Base-by-base conservation (phyloP, 2,888 invertebrate species). In the Hirtodrosophila alboralis region DNA sequence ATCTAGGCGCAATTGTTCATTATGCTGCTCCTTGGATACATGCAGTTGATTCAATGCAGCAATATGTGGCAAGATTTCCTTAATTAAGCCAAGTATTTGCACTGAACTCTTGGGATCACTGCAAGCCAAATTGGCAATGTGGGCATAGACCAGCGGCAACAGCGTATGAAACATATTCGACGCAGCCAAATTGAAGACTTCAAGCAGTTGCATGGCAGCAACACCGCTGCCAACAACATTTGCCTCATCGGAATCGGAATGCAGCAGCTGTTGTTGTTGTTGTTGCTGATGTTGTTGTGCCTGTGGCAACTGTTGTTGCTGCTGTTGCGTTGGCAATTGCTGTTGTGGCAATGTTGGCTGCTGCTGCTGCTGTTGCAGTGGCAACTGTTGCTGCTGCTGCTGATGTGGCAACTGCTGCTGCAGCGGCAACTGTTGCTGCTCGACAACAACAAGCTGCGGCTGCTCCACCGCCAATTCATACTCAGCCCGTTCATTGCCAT, bases 71-170 rank as follows among this genome's bases (percentile, higher is more conserved):
- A 98, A 90, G 84, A 98, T 92, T 81, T 96, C 96, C 90, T 96
- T 96, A 45, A 98, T 95, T 81, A 97, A 91, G 52, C 95, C 94
- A 51, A 98, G 91, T 28, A 97, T 93, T 89, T 97, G 95, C 1
- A 98, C 96, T 1, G 95, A 94, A 81, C 96, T 96, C 95, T 95
- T 94, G 0, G 97, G 95, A 91, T 98, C 97, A 48, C 95, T 95
- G 64, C 93, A 90, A 2, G 90, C 90, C 31, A 96, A 92, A 12
- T 96, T 96, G 66, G 95, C 95, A 45, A 98, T 93, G 84, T 97
- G 96, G 5, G 97, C 96, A 85, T 97, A 92, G 10, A 96, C 94
- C 61, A 96, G 92, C 0, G 98, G 98, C 75, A 98, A 90, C 37
- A 98, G 92, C 0, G 95, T 95, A 93, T 96, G 86, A 95, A 93